These are phyloP conservation scores for Tortricodes alternella DNA, from an alignment of 2,888 invertebrate species.

Conservation along the genomic window DNA sequence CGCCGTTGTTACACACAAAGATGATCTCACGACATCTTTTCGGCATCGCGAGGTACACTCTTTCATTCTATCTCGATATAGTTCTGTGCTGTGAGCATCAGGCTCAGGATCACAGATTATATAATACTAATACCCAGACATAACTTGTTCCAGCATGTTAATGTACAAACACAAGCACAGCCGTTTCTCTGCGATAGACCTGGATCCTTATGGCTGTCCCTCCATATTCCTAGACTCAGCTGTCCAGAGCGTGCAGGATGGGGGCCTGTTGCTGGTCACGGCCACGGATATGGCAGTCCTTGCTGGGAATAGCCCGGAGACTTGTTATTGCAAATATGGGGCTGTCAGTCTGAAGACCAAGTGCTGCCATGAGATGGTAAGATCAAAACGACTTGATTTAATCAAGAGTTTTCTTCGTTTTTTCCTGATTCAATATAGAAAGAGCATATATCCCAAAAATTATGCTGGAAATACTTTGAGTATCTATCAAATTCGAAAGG, in stretches of 20 bases:
- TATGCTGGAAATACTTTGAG: too few species aligned
- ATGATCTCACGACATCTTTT: too few species aligned
- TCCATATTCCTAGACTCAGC: conserved; percentile 95
- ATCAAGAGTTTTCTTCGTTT: too few species aligned
- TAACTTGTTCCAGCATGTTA: conserved; percentile 84
- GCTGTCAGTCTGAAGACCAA: conserved; percentile 92
- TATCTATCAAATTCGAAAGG: too few species aligned
- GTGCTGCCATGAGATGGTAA: conserved; percentile 97
- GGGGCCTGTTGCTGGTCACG: conserved; percentile 95
- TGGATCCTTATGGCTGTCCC: conserved; percentile 99
- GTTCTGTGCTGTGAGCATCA: too few species aligned
- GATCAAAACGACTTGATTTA: conserved; percentile 20
- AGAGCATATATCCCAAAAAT: neutral
- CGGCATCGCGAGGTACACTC: too few species aligned
- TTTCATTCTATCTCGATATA: too few species aligned
- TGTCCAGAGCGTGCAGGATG: conserved; percentile 90
- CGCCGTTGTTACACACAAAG: too few species aligned
- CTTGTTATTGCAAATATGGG: conserved; percentile 97
- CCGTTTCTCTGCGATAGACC: conserved; percentile 94
- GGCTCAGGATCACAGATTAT: too few species aligned
- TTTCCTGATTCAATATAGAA: too few species aligned
- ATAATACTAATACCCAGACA: neutral
- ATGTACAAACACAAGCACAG: conserved; percentile 90
- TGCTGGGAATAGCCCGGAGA: conserved; percentile 97
- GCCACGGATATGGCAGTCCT: conserved; percentile 98